A percentile compares a stretch with the other conserved stretches of the same genome.
These are phyloP conservation scores for Nezara viridula DNA, from an alignment of 2,888 invertebrate species.

Conservation along the genomic window DNA sequence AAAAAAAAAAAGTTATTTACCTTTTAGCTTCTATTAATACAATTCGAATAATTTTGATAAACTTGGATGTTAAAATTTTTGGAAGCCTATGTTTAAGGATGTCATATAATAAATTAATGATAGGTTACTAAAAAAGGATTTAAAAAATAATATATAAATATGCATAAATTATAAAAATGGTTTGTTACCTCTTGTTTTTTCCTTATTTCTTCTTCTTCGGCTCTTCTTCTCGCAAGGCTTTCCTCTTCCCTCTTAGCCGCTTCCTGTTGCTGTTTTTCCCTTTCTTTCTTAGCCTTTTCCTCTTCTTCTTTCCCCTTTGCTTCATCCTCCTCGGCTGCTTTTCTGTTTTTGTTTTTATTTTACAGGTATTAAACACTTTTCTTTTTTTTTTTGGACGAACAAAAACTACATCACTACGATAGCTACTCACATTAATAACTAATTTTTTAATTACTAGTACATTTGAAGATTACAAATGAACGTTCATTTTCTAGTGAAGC, in stretches of 20 bases:
- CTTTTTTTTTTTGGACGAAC: not conserved
- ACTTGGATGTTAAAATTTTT: too few relatives aligned
- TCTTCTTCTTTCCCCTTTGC: constrained; percentile 72
- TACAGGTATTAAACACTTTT: constrained; percentile 56
- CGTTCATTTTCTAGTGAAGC: not conserved
- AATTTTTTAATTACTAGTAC: not conserved
- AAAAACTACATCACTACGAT: not conserved
- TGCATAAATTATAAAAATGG: not conserved
- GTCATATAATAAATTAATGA: too few relatives aligned
- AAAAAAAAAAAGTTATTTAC: too few relatives aligned
- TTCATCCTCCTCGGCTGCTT: constrained; percentile 69
- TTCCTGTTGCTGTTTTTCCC: constrained; percentile 71
- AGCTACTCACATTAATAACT: not conserved
- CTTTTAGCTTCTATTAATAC: too few relatives aligned
- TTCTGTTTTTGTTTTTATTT: constrained; percentile 61
- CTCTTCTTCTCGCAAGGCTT: constrained; percentile 66
- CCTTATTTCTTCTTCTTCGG: constrained; percentile 65
- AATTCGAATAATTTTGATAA: too few relatives aligned
- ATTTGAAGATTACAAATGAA: not conserved
- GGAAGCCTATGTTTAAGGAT: too few relatives aligned
- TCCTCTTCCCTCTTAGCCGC: constrained; percentile 71
- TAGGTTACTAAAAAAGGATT: not conserved
- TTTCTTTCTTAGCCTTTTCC: constrained; percentile 72
- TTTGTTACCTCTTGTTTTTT: constrained; percentile 65
- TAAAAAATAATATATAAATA: not conserved